Conservation (phyloP, 64 coral and sea anemone genomes). For the Pocillopora verrucosa region DNA sequence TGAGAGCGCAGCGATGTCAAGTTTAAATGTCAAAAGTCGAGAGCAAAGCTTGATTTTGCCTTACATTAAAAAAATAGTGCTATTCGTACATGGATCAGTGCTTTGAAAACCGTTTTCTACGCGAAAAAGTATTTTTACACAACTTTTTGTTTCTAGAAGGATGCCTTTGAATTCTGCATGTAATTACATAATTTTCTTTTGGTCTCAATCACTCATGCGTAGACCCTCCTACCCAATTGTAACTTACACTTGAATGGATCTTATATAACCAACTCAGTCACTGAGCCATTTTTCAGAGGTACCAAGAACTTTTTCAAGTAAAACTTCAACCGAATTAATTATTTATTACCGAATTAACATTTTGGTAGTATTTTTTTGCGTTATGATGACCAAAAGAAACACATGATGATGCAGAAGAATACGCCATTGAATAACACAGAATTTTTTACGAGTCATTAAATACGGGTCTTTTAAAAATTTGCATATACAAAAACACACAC, state of each 20-base stretch:
- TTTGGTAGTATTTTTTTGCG: background rate
- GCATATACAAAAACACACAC: background rate
- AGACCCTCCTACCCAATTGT: background rate
- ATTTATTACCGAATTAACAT: background rate
- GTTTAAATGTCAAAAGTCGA: too few relatives aligned
- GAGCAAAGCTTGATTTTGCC: too few relatives aligned
- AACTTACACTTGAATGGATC: background rate
- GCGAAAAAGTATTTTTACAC: background rate
- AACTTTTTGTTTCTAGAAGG: background rate
- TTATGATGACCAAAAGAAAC: background rate
- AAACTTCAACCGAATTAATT: background rate
- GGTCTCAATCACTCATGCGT: background rate
- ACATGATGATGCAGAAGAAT: background rate
- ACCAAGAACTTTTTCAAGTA: background rate
- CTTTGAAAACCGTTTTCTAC: too few relatives aligned
- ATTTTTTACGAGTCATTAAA: slow-evolving; percentile 6
- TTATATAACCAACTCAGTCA: background rate
- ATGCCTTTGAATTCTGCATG: background rate
- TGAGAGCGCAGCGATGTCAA: too few relatives aligned
- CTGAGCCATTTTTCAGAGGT: background rate
- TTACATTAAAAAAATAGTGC: too few relatives aligned
- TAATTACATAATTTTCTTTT: background rate
- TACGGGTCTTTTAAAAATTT: background rate
- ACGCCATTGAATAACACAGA: background rate
- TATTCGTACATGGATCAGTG: too few relatives aligned